phyloP scores from a whole-genome alignment of 2,113 vertebrate genomes.

The Amblyornis subalaris region DNA sequence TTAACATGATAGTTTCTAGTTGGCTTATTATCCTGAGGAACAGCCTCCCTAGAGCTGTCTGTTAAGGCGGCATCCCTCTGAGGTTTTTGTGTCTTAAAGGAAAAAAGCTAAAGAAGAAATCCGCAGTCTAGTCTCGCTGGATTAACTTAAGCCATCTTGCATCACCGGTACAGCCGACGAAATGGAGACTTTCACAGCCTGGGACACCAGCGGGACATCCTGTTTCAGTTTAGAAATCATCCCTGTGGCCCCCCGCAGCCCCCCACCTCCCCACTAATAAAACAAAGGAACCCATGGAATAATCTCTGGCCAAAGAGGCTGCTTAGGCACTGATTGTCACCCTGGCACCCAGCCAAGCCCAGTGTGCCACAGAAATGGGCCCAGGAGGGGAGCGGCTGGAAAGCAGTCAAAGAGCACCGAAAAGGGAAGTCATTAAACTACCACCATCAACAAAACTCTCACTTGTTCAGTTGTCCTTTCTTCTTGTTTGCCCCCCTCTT shows the following conservation, averaged over 20 bases:
- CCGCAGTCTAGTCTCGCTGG: slow-evolving; percentile 62
- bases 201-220: slow-evolving; percentile 79
- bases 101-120: slow-evolving; percentile 31
- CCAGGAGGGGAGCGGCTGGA: slow-evolving; percentile 52
- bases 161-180: neutral
- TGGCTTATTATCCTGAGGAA: neutral
- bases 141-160: slow-evolving; percentile 76
- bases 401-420: slow-evolving; percentile 68
- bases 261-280: slow-evolving; percentile 70
- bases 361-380: slow-evolving; percentile 32
- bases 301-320: slow-evolving; percentile 78
- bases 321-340: slow-evolving; percentile 80
- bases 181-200: slow-evolving; percentile 62
- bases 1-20: slow-evolving; percentile 23
- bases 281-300: slow-evolving; percentile 73
- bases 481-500: neutral
- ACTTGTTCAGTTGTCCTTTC: slow-evolving; percentile 41
- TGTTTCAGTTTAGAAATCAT: slow-evolving; percentile 80
- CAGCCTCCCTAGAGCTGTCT: neutral
- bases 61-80: neutral
- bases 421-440: slow-evolving; percentile 72
- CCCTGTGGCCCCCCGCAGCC: slow-evolving; percentile 36
- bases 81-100: slow-evolving; percentile 22
- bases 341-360: slow-evolving; percentile 78
- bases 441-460: slow-evolving; percentile 2